Conservation (phyloP, 2,113 vertebrate genomes). For the Xenopus borealis region DNA sequence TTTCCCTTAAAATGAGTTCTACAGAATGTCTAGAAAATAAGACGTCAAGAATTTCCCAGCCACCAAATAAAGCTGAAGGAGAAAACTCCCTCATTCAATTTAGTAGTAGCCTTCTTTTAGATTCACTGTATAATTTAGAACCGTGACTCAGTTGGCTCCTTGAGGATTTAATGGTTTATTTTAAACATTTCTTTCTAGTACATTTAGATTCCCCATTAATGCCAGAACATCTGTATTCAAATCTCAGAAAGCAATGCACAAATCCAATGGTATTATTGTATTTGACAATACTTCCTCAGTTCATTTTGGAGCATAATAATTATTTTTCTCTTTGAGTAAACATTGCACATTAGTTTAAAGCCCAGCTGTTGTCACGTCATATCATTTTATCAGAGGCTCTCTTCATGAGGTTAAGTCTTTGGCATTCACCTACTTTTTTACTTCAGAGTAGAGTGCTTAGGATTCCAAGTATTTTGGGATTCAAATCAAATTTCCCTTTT, state of each 20-base stretch:
- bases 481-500: too few relatives aligned
- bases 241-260: slow-evolving; percentile 21
- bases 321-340: slow-evolving; percentile 28
- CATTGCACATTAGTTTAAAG: slow-evolving; percentile 15
- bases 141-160: slow-evolving; percentile 23
- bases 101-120: slow-evolving; percentile 1
- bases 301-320: slow-evolving; percentile 38
- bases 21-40: slow-evolving; percentile 4
- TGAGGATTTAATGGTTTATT: slow-evolving; percentile 40
- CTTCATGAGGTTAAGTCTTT: neutral
- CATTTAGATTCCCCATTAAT: slow-evolving; percentile 21
- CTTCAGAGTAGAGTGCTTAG: too few relatives aligned
- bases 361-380: slow-evolving; percentile 23
- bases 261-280: slow-evolving; percentile 33
- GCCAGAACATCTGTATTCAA: slow-evolving; percentile 43
- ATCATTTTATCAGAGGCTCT: slow-evolving; percentile 10
- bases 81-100: neutral
- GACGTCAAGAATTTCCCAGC: neutral
- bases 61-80: neutral
- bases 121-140: slow-evolving; percentile 22
- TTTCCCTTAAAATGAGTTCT: slow-evolving; percentile 11
- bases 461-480: too few relatives aligned
- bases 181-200: slow-evolving; percentile 36
- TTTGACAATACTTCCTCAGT: slow-evolving; percentile 24
- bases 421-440: too few relatives aligned